Base-by-base conservation (phyloP, 1,140 invertebrate species). In the Glomeris maerens region DNA sequence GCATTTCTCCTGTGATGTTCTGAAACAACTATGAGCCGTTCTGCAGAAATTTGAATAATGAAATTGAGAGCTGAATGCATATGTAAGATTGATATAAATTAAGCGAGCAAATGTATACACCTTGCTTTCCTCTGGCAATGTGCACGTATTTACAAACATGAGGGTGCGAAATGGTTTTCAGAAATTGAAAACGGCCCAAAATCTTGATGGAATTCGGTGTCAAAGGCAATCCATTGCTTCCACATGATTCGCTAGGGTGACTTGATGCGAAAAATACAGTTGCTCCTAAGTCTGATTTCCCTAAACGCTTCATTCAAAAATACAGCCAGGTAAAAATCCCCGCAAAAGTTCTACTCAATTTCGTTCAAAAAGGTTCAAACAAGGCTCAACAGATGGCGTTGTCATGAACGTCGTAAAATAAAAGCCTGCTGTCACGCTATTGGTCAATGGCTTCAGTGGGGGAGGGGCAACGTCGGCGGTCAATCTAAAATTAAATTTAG, bases 191-290 rank as follows among this genome's bases (percentile, higher is more conserved):
- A 60, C 80, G 75, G 17, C 93, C 93, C 47, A 91, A 73, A 61
- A 97, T 93, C 50, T 84, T 84, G 48, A 96, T 91, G 1, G 91
- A 95, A 70, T 95, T 95, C 20, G 91, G 91, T 2, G 92, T 97
- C 10, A 96, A 68, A 0, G 92, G 93, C 27, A 97, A 70, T 14
- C 93, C 92, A 72, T 97, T 96, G 49, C 84, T 88, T 5, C 91
- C 92, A 70, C 92, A 96, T 48, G 82, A 79, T 70, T 96, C 91
- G 52, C 82, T 81, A 31, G 86, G 81, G 68, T 94, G 87, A 62
- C 79, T 79, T 60, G 80, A 81, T 0, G 90, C 89, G 70, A 92
- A 90, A 67, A 89, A 92, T 41, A 88, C 93, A 57, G 81, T 79
- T 22, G 84, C 83, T 26, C 84, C 86, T 62, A 93, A 80, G 26